Evolutionary conservation across 2,113 vertebrate genomes (phyloP), one percentile per base, ranked within the genome.

Genomic region (Cottus gobio): DNA sequence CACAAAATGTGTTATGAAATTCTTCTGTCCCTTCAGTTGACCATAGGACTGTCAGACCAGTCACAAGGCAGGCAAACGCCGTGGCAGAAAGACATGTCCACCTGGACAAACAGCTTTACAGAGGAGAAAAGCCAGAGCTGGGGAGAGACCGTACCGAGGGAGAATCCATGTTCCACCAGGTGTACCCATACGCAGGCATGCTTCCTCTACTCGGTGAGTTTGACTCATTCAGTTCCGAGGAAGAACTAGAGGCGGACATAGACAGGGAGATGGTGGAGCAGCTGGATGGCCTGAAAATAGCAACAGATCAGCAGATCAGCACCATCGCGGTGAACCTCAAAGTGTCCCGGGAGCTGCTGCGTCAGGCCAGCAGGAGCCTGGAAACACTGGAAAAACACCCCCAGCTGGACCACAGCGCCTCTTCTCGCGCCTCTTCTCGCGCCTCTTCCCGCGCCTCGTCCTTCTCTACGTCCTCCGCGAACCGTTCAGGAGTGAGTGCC

Each of bases 251-350:
- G 6, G 7, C 36, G 26, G 31, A 42, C 20, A 34, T 15, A 56
- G 52, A 72, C 15, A 15, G 2, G 18, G 67, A 76, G 48, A 20
- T 36, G 3, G 71, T 7, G 9, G 60, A 64, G 46, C 54, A 52
- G n/a, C 18, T 68, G 54, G 63, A 16, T 1, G 28, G 4, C 56
- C 37, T 26, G 18, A 52, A 20, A 42, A 9, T 28, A 12, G 7
- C 71, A 52, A 68, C 31, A 4, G 70, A 63, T 57, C 81, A 57
- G 36, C 63, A 86, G 72, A 71, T 89, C 50, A 82, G 83, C 63
- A 81, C 80, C 61, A 86, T 83, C 15, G 69, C 80, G 7, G 85
- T 91, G 11, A 89, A 93, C 82, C 86, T 91, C 46, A 91, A 92
- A 76, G 90, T 91, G 65, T 91, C 84, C 30, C 75, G 62, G 69